Percentiles rank a stretch among this genome's conserved stretches.
Evolutionary conservation across 2,888 invertebrate species (phyloP).

Genomic region (Scaptomyza polygonia): DNA sequence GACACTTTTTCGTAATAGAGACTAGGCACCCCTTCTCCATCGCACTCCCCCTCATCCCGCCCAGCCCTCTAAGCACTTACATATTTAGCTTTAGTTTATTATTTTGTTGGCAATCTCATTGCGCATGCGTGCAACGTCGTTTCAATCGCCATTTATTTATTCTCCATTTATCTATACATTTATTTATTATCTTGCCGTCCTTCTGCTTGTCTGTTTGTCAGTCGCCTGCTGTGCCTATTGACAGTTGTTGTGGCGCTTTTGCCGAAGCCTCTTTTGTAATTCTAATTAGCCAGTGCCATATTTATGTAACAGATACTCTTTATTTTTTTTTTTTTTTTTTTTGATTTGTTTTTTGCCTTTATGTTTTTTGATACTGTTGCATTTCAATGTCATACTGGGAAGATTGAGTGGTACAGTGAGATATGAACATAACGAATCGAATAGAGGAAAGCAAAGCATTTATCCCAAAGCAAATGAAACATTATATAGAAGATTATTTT

Average conservation of each 20-base stretch:
- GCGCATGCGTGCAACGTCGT: slow-evolving; percentile 66
- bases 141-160: slow-evolving; percentile 77
- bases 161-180: slow-evolving; percentile 77
- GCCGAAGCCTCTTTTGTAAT: slow-evolving; percentile 74
- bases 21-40: background rate
- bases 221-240: slow-evolving; percentile 51
- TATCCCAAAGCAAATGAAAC: no score
- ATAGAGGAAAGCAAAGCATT: no score
- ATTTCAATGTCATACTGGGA: slow-evolving; percentile 58
- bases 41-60: background rate
- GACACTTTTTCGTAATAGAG: slow-evolving; percentile 72
- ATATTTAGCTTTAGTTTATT: slow-evolving; percentile 8
- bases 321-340: background rate
- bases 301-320: slow-evolving; percentile 59
- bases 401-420: slow-evolving; percentile 4
- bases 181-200: slow-evolving; percentile 72
- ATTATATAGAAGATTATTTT: no score
- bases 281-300: slow-evolving; percentile 69
- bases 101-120: slow-evolving; percentile 42
- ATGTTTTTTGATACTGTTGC: slow-evolving; percentile 43
- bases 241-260: slow-evolving; percentile 67
- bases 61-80: background rate
- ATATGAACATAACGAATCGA: background rate
- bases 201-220: slow-evolving; percentile 19
- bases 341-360: background rate